Percentiles rank a stretch among this genome's conserved stretches.
Evolutionary conservation across 2,888 invertebrate species (phyloP).

Genomic region (Nesidiocoris tenuis): DNA sequence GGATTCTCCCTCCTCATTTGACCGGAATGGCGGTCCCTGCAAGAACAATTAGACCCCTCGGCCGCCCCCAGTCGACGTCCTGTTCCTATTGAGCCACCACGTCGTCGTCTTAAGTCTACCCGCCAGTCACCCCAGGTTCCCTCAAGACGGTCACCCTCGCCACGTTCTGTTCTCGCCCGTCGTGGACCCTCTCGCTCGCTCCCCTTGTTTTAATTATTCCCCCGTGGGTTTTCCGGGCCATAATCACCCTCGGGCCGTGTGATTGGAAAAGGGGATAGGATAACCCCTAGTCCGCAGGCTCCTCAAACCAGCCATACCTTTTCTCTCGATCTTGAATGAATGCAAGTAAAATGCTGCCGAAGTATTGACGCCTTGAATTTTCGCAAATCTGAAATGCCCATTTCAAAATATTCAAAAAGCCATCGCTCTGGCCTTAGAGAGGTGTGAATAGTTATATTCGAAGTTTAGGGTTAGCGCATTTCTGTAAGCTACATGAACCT

Average conservation of each 20-base stretch:
- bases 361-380: too few species aligned
- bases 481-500: too few species aligned
- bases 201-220: slow-evolving; percentile 38
- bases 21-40: background rate
- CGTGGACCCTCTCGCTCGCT: background rate
- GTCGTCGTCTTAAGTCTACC: background rate
- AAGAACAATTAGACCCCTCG: slow-evolving; percentile 26
- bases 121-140: background rate
- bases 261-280: slow-evolving; percentile 37
- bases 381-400: too few species aligned
- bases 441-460: too few species aligned
- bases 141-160: background rate
- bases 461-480: too few species aligned
- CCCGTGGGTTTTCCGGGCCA: slow-evolving; percentile 37
- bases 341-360: too few species aligned
- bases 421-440: too few species aligned
- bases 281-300: background rate
- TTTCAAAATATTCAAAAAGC: too few species aligned
- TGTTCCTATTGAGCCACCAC: background rate
- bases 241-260: slow-evolving; percentile 40
- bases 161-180: background rate
- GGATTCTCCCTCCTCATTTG: background rate
- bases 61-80: background rate
- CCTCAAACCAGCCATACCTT: too few species aligned
- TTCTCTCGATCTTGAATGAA: too few species aligned